These are phyloP conservation scores for Latheticus oryzae DNA, from an alignment of 2,888 invertebrate species.

Conservation along the genomic window DNA sequence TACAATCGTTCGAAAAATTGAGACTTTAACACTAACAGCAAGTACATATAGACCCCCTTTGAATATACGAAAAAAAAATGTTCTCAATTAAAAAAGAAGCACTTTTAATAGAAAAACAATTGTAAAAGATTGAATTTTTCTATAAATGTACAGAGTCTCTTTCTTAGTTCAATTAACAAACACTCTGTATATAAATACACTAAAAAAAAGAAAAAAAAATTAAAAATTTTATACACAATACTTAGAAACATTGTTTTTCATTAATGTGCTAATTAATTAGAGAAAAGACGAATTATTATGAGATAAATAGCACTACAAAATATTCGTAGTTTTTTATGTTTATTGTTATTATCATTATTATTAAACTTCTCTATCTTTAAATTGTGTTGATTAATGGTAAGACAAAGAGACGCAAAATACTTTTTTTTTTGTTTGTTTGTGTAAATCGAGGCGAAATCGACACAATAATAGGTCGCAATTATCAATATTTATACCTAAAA, in stretches of 20 bases:
- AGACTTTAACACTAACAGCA: slow-evolving; percentile 42
- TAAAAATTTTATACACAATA: slow-evolving; percentile 5
- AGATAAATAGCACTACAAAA: too few relatives aligned
- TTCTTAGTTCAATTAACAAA: too few relatives aligned
- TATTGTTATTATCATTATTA: too few relatives aligned
- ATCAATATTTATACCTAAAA: too few relatives aligned
- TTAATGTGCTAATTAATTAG: slow-evolving; percentile 17
- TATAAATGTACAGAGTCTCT: too few relatives aligned
- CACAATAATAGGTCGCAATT: slow-evolving; percentile 15
- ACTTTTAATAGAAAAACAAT: slow-evolving; percentile 8
- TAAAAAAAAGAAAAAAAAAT: slow-evolving; percentile 14
- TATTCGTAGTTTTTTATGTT: slow-evolving; percentile 18
- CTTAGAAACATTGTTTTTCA: slow-evolving; percentile 14
- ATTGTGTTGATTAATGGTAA: slow-evolving; percentile 35
- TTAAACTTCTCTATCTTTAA: slow-evolving; percentile 20
- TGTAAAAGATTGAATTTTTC: too few relatives aligned
- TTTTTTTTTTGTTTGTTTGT: slow-evolving; percentile 14
- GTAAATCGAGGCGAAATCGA: slow-evolving; percentile 31
- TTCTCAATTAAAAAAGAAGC: slow-evolving; percentile 9
- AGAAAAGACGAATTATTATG: too few relatives aligned
- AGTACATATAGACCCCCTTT: slow-evolving; percentile 36
- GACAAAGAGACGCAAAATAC: slow-evolving; percentile 35
- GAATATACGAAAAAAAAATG: slow-evolving; percentile 1
- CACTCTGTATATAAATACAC: slow-evolving; percentile 16
- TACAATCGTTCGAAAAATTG: slow-evolving; percentile 37